These are phyloP conservation scores for Sarcoramphus papa DNA, from an alignment of 2,797 vertebrate species.

Conservation along the genomic window DNA sequence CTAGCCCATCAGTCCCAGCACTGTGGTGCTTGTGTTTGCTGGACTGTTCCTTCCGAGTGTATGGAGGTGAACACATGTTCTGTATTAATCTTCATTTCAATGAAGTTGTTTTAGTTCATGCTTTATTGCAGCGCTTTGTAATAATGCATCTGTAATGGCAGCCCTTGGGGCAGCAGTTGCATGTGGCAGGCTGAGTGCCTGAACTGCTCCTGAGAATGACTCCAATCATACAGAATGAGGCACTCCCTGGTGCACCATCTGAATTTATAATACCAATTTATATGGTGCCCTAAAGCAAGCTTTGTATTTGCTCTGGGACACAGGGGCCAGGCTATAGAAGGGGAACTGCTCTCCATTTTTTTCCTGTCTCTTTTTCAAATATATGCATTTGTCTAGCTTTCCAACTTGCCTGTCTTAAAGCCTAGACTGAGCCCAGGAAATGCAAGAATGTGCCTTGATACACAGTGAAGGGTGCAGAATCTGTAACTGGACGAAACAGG, in stretches of 20 bases:
- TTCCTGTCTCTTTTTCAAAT: slow-evolving; percentile 1
- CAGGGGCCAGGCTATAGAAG: slow-evolving; percentile 41
- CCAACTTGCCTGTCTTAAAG: neutral
- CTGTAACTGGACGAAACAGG: neutral
- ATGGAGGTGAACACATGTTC: slow-evolving; percentile 72
- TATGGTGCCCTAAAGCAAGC: slow-evolving; percentile 75
- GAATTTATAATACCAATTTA: slow-evolving; percentile 82
- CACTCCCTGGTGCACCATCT: slow-evolving; percentile 79
- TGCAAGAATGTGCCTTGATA: neutral
- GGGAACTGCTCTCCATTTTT: slow-evolving; percentile 19
- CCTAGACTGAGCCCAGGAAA: neutral
- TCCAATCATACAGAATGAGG: slow-evolving; percentile 79
- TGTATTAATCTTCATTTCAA: slow-evolving; percentile 81
- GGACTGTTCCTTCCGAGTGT: slow-evolving; percentile 43
- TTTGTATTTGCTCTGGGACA: slow-evolving; percentile 74
- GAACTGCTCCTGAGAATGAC: slow-evolving; percentile 75
- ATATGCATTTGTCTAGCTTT: slow-evolving; percentile 42
- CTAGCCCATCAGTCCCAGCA: neutral
- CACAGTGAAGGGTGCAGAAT: neutral
- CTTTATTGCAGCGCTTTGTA: slow-evolving; percentile 79
- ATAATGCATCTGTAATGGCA: slow-evolving; percentile 80
- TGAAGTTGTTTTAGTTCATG: slow-evolving; percentile 80
- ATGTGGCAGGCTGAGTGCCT: slow-evolving; percentile 77
- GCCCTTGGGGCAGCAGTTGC: slow-evolving; percentile 75
- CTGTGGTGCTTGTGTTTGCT: slow-evolving; percentile 25